Percentiles rank a stretch among this genome's conserved stretches.
phyloP scores from a whole-genome alignment of 2,888 invertebrate species.

The Leucophora obtusa region DNA sequence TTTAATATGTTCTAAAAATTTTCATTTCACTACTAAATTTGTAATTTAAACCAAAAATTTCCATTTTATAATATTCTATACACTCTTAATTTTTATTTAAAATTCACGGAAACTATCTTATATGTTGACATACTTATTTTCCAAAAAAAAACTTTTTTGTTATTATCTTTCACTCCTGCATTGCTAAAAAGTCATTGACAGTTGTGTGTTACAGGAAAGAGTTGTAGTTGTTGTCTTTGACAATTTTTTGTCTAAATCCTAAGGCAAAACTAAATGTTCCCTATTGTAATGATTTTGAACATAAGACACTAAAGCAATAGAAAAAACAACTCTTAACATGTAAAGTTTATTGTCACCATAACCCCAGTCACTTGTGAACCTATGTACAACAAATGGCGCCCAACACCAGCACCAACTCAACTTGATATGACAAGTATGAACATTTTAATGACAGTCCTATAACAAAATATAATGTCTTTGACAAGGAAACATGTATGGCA shows the following conservation, averaged over 20 bases:
- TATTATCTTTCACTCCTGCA: neutral
- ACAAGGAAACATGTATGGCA: slow-evolving; percentile 37
- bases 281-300: slow-evolving; percentile 5
- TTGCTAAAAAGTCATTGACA: slow-evolving; percentile 36
- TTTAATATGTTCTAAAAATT: no score
- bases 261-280: slow-evolving; percentile 11
- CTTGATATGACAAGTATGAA: slow-evolving; percentile 24
- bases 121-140: slow-evolving; percentile 19
- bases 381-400: neutral
- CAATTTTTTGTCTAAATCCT: slow-evolving; percentile 25
- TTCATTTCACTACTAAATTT: no score
- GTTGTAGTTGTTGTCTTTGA: slow-evolving; percentile 20
- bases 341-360: slow-evolving; percentile 55
- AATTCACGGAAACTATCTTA: slow-evolving; percentile 7
- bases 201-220: slow-evolving; percentile 15
- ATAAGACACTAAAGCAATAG: neutral
- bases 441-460: slow-evolving; percentile 6
- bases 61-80: no score
- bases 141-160: neutral
- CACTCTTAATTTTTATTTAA: no score
- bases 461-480: slow-evolving; percentile 16
- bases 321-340: neutral
- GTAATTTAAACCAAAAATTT: no score
- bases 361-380: slow-evolving; percentile 24
- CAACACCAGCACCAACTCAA: neutral